Conservation (phyloP, 2,113 vertebrate genomes). For the Eulemur rufifrons region DNA sequence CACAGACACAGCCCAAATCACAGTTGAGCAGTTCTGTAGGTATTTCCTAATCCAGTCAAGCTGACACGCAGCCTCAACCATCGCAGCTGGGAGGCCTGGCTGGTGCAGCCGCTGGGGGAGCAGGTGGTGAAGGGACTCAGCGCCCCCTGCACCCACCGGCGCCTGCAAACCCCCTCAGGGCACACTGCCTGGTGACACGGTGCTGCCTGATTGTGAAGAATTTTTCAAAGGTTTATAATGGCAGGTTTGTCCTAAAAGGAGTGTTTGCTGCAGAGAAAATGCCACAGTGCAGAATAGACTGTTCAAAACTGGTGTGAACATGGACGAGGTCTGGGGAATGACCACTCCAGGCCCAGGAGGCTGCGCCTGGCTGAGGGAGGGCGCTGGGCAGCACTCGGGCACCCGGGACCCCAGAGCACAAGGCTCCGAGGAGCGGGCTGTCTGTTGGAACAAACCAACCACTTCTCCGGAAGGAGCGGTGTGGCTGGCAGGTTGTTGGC, state of each 20-base stretch:
- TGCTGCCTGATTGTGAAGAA: neutral
- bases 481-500: slow-evolving; percentile 52
- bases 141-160: neutral
- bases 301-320: neutral
- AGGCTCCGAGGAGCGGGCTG: slow-evolving; percentile 45
- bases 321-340: neutral
- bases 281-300: fast-evolving
- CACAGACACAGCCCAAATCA: neutral
- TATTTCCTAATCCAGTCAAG: neutral
- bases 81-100: neutral
- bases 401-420: slow-evolving; percentile 4
- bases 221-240: too few species aligned
- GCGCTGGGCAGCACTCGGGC: fast-evolving
- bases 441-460: slow-evolving; percentile 47
- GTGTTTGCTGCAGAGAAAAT: neutral
- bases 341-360: neutral
- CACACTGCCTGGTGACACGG: neutral
- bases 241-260: neutral
- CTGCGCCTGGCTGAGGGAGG: neutral
- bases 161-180: too few species aligned
- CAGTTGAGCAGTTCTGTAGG: neutral
- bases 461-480: slow-evolving; percentile 17
- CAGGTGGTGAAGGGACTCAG: neutral
- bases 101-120: neutral
- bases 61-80: neutral